These are phyloP conservation scores for Chrysaora quinquecirrha DNA, from an alignment of 30 jellyfish, hydroid and myxozoan genomes.

Conservation along the genomic window DNA sequence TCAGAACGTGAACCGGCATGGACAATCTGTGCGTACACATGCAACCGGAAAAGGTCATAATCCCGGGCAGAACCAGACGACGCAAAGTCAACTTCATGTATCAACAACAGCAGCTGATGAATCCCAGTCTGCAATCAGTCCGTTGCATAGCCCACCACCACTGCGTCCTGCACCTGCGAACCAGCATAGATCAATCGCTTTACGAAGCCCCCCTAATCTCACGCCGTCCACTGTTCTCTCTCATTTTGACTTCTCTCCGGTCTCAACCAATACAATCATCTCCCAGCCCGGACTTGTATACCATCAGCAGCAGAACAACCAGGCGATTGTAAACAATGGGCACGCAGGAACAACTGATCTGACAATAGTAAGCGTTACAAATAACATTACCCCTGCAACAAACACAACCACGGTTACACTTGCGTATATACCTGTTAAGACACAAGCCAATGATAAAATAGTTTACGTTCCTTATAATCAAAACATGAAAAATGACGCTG, in stretches of 20 bases:
- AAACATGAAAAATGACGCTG: constrained; percentile 6
- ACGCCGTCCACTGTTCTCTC: constrained; percentile 84
- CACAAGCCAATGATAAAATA: constrained; percentile 78
- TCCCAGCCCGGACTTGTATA: constrained; percentile 27
- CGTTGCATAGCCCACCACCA: constrained; percentile 98
- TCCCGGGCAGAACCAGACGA: constrained; percentile 10
- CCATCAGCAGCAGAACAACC: constrained; percentile 47
- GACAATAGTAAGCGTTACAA: neutral
- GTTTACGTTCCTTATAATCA: constrained; percentile 83
- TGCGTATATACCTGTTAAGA: constrained; percentile 85
- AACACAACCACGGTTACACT: constrained; percentile 66
- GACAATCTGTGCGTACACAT: neutral
- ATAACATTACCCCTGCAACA: constrained; percentile 13
- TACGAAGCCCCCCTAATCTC: constrained; percentile 90
- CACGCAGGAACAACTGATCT: neutral
- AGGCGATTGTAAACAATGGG: neutral
- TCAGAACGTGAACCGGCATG: neutral
- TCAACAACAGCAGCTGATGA: constrained; percentile 47
- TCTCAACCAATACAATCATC: constrained; percentile 53
- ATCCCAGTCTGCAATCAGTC: constrained; percentile 72
- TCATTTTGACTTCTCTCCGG: constrained; percentile 83
- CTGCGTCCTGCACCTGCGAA: constrained; percentile 93
- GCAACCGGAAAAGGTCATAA: constrained; percentile 2
- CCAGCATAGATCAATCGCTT: constrained; percentile 82
- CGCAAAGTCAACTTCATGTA: constrained; percentile 45